Percentiles rank a stretch among this genome's conserved stretches.
These are phyloP conservation scores for Sycophila texana DNA, from an alignment of 2,888 invertebrate genomes.

Conservation along the genomic window DNA sequence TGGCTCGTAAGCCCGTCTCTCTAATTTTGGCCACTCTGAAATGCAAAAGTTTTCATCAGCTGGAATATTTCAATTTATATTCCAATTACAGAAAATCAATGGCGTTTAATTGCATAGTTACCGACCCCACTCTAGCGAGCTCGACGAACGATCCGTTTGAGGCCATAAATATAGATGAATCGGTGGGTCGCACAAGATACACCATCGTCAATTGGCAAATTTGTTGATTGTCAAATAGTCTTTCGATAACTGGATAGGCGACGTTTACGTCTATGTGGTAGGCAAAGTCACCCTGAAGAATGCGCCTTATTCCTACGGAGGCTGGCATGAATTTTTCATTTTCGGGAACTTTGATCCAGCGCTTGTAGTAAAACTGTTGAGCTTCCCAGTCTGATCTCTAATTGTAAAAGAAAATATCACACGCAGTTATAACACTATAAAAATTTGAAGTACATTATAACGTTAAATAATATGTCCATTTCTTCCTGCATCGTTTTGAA, in stretches of 20 bases:
- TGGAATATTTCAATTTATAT: neutral
- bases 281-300: constrained; percentile 66
- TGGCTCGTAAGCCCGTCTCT: constrained; percentile 65
- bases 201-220: constrained; percentile 70
- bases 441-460: neutral
- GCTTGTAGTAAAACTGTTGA: constrained; percentile 64
- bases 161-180: constrained; percentile 59
- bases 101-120: neutral
- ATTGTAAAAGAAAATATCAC: neutral
- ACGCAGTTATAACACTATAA: neutral
- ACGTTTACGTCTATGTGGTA: constrained; percentile 69
- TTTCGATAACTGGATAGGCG: constrained; percentile 67
- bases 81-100: too few species aligned
- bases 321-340: constrained; percentile 62
- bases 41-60: constrained; percentile 16
- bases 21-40: constrained; percentile 64
- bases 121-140: constrained; percentile 67
- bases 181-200: constrained; percentile 62
- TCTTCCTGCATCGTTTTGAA: too few species aligned
- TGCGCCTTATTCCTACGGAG: constrained; percentile 65
- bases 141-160: constrained; percentile 68
- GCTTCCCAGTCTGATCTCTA: constrained; percentile 66
- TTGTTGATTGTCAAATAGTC: constrained; percentile 64
- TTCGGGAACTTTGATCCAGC: constrained; percentile 66
- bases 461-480: too few species aligned